Base-by-base conservation (phyloP, 2,797 vertebrate species). In the Argya squamiceps region DNA sequence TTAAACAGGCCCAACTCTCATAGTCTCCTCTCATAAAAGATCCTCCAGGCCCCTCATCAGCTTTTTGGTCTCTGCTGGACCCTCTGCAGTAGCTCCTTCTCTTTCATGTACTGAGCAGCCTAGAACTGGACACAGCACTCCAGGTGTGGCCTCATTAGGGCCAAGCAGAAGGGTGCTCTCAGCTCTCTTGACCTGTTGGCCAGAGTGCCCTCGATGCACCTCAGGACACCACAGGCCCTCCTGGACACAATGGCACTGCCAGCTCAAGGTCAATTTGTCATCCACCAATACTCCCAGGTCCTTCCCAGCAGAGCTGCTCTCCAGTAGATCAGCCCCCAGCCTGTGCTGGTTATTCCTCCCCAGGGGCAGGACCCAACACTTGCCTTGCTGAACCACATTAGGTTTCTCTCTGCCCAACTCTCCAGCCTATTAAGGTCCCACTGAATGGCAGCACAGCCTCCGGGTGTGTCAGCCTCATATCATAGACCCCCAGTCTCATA, bases 201-300 rank as follows among this genome's bases (percentile, higher is more conserved):
- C 37, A 21, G 23, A 2, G 2, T 17, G 4, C 17, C 43, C 23
- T 12, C 1, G 0, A 7, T 24, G n/a, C 37, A 18, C 6, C 20
- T 11, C 44, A 80, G 75, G 67, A 6, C 4, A 17, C 13, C 50
- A 12, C 37, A 10, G 39, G 11, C 16, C 20, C 52, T 50, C 6
- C 37, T 73, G 52, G 23, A n/a, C 36, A 26, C 55, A 26, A 9
- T 0, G 6, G 14, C 46, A n/a, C 27, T 64, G 50, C 29, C 30
- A 20, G n/a, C 7, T 71, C 23, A 8, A 24, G n/a, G 6, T 12
- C 22, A 43, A 0, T 8, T 37, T 56, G 12, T 20, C 6, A 52
- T 20, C 15, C 71, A 22, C 18, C 27, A 32, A 3, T 1, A 8
- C 15, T 36, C 8, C 32, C 41, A 70, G 18, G 5, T 41, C 22